Base-by-base conservation (phyloP, 1,140 invertebrate species). In the Cryptotermes secundus region DNA sequence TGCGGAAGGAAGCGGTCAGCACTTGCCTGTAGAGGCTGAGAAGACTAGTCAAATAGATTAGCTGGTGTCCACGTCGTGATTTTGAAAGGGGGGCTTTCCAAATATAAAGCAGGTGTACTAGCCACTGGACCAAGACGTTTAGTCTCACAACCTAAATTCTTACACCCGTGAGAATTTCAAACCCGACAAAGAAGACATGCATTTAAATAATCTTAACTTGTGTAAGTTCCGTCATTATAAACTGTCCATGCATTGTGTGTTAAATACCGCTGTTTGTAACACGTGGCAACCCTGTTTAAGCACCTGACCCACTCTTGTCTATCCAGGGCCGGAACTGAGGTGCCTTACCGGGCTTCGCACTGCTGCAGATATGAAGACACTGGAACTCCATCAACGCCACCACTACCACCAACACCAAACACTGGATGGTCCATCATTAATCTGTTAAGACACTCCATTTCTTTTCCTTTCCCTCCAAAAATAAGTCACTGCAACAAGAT, bases 361-460 rank as follows among this genome's bases (percentile, higher is more conserved):
- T 72, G 59, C n/a, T 72, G 59, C n/a, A 72, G 59, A 72, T n/a
- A 72, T 16, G 59, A 3, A 72, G 59, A 72, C 26, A n/a, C n/a
- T 31, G 59, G 26, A 72, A 31, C 59, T 31, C n/a, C n/a, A 72
- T 72, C 59, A 72, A 26, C 59, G 14, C 59, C 16, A 14, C 59
- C 59, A 72, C 59, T 26, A 31, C 59, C 59, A 72, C n/a, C 59
- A n/a, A 31, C 59, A 72, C 59, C 59, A 72, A 72, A 72, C 59
- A 72, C 59, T 3, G 59, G 9, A 72, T 72, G 59, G 26, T 72
- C 59, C 59, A 72, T 72, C 59, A 72, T 72, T 31, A 72, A 72
- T 72, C 59, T 72, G n/a, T 31, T 72, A 2, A 72, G 59, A 72
- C 59, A 72, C 59, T 72, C 59, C 59, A 72, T 72, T 31, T 72